Percentiles rank a stretch among this genome's conserved stretches.
Evolutionary conservation across 92 coral and sea anemone species (phyloP).

Genomic region (Porites cylindrica): DNA sequence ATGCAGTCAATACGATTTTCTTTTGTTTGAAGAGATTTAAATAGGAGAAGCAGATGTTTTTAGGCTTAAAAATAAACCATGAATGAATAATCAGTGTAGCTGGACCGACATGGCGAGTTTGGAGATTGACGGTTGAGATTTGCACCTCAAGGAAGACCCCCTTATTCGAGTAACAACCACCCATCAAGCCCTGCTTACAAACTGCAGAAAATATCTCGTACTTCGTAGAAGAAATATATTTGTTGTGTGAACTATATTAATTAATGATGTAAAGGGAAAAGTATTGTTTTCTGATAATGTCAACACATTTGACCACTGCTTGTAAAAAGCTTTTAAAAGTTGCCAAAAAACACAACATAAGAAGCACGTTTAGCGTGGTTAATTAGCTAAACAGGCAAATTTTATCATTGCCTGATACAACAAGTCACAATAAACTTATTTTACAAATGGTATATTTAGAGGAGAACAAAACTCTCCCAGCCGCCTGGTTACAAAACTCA

Average conservation of each 20-base stretch:
- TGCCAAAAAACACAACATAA: constrained; percentile 83
- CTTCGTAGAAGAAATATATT: constrained; percentile 64
- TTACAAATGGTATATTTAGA: constrained; percentile 18
- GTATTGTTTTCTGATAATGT: constrained; percentile 95
- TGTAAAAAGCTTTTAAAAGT: constrained; percentile 85
- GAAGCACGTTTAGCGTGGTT: constrained; percentile 78
- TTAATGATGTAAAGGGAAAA: constrained; percentile 89
- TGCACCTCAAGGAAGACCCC: not conserved
- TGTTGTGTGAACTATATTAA: constrained; percentile 91
- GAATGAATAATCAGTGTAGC: constrained; percentile 89
- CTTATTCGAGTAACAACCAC: not conserved
- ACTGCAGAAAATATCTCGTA: constrained; percentile 23
- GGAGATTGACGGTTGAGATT: constrained; percentile 52
- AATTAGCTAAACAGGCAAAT: constrained; percentile 73
- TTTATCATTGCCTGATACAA: constrained; percentile 64
- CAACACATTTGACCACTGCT: constrained; percentile 98
- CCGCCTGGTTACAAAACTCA: constrained; percentile 5
- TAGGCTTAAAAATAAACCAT: constrained; percentile 99
- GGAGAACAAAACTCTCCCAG: not conserved
- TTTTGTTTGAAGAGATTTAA: constrained; percentile 99
- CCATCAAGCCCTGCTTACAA: constrained; percentile 6
- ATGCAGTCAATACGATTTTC: constrained; percentile 98
- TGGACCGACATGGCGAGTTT: constrained; percentile 28
- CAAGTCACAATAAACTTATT: constrained; percentile 46
- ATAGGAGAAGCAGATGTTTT: constrained; percentile 99